Evolutionary conservation across 1,140 invertebrate genomes (phyloP).

Genomic region (Lasaia peninsularis): DNA sequence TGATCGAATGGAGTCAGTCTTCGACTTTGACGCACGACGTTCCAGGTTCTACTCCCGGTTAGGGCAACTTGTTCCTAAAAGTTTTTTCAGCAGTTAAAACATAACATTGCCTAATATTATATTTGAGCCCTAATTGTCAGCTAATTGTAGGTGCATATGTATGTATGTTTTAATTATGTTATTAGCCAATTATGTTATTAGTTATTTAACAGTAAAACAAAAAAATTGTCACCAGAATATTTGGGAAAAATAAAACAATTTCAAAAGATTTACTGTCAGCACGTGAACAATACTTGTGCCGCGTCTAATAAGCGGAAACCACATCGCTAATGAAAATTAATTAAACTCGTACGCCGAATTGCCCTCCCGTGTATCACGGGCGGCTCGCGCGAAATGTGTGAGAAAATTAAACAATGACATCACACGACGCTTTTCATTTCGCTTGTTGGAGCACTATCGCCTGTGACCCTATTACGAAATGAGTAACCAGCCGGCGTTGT

Average conservation of each 20-base stretch:
- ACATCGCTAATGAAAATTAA: slow-evolving; percentile 30
- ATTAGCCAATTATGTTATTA: too few species aligned
- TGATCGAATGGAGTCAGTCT: too few species aligned
- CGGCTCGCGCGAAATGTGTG: slow-evolving; percentile 29
- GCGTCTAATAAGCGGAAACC: slow-evolving; percentile 28
- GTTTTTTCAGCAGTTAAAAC: too few species aligned
- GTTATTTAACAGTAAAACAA: too few species aligned
- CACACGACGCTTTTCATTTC: slow-evolving; percentile 39
- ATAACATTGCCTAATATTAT: too few species aligned
- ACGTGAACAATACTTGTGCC: slow-evolving; percentile 8
- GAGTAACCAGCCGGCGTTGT: slow-evolving; percentile 7
- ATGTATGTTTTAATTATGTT: background rate
- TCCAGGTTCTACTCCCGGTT: too few species aligned
- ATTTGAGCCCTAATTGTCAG: too few species aligned
- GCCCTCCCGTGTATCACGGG: slow-evolving; percentile 21
- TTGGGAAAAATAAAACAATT: too few species aligned
- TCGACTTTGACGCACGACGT: too few species aligned
- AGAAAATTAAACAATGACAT: slow-evolving; percentile 44
- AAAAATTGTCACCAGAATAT: too few species aligned
- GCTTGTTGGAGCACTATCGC: slow-evolving; percentile 15
- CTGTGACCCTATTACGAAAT: slow-evolving; percentile 12
- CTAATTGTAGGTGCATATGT: too few species aligned
- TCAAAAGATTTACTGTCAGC: background rate
- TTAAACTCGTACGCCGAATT: slow-evolving; percentile 25
- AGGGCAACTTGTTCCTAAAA: too few species aligned